Evolutionary conservation across 2,797 vertebrate genomes (phyloP).

Genomic region (Lagocephalus sceleratus): DNA sequence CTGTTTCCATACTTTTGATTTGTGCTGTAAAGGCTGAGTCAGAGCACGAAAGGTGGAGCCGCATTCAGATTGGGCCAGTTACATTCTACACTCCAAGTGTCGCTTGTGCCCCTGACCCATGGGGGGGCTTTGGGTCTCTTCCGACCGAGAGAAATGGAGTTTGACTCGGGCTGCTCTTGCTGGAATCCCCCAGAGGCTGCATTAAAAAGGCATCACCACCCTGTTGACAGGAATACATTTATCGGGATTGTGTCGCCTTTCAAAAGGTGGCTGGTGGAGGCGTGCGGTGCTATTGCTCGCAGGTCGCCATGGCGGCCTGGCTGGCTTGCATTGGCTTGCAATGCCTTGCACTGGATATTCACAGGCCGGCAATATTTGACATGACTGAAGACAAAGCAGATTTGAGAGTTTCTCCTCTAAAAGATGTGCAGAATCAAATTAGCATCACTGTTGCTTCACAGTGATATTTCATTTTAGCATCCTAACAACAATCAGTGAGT

Average conservation of each 20-base stretch:
- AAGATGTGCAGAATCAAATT: conserved; percentile 26
- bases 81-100: not conserved
- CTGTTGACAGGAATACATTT: conserved; percentile 82
- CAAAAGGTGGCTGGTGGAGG: conserved; percentile 67
- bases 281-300: conserved; percentile 48
- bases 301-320: conserved; percentile 59
- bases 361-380: conserved; percentile 22
- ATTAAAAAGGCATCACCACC: conserved; percentile 77
- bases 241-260: conserved; percentile 79
- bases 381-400: not conserved
- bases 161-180: conserved; percentile 72
- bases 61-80: not conserved
- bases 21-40: too few species aligned
- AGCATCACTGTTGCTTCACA: conserved; percentile 11
- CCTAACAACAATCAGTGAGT: conserved; percentile 19
- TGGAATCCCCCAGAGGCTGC: conserved; percentile 68
- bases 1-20: conserved; percentile 31
- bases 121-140: conserved; percentile 57
- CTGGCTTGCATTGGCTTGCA: conserved; percentile 57
- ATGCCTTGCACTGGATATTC: conserved; percentile 50
- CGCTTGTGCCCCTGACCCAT: too few species aligned
- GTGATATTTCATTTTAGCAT: conserved; percentile 11
- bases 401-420: not conserved
- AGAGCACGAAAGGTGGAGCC: too few species aligned
- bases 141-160: conserved; percentile 70